Evolutionary conservation across 23 tunicate species (phyloP), one percentile per base, ranked within the genome.

Genomic region (Trididemnum miniatum): DNA sequence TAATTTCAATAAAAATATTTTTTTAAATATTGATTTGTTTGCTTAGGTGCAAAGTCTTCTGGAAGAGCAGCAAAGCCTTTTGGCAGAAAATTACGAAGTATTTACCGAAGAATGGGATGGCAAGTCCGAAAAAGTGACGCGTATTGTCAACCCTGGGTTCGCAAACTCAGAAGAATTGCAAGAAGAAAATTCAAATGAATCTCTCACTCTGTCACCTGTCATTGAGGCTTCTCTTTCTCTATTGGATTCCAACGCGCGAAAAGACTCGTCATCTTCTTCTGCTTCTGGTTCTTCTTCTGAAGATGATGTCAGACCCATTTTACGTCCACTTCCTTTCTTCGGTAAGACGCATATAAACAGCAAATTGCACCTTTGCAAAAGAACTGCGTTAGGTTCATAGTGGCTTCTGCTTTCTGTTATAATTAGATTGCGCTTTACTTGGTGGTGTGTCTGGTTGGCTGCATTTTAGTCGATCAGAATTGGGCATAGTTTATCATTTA

Each of bases 21-120:
- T n/a, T n/a, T n/a, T n/a, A n/a, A n/a, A n/a, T n/a, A n/a, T n/a
- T 49, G 12, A 49, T 49, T 12, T 18, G 12, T 49, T 49, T 49
- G 12, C 26, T 22, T 72, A 92, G 97, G 97, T 92, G 0, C 84
- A 92, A 83, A 51, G 81, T 44, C 66, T 92, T 12, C 79, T 92
- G 3, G 92, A 87, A 59, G 97, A 92, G 78, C 97, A 92, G 71
- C 92, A 92, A 71, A 25, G 57, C 15, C 80, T 92, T 62, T 80
- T 92, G 18, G 91, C 97, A 18, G 82, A 83, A 63, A 78, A 87
- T 34, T 87, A 87, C 72, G 77, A 83, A 72, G 88, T 67, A 0
- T 74, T 87, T 7, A 75, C 60, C 5, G 97, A 75, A 2, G 97
- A 54, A 18, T 62, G 76, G 76, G 80, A 80, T 86, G 73, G 38